A percentile compares a stretch with the other conserved stretches of the same genome.
phyloP scores from a whole-genome alignment of 2,113 vertebrate species.

The Dicaeum eximium region DNA sequence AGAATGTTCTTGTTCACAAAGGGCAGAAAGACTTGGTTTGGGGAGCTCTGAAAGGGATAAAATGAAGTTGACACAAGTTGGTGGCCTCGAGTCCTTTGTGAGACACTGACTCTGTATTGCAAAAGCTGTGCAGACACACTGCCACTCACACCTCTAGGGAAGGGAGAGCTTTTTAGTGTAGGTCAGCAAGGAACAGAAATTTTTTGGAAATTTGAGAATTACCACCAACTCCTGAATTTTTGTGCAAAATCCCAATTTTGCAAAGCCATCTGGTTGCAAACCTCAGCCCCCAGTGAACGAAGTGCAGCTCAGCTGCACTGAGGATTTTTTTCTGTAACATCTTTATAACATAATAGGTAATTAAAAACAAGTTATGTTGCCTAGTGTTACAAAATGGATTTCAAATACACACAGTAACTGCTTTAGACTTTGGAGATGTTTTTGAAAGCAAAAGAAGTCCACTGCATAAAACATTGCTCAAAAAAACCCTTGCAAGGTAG shows the following conservation, averaged over 20 bases:
- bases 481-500: background rate
- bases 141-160: too few relatives aligned
- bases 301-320: background rate
- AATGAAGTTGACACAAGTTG: background rate
- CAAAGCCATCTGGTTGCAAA: background rate
- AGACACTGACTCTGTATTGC: background rate
- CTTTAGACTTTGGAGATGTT: background rate
- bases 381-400: background rate
- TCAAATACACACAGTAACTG: background rate
- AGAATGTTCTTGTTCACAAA: background rate
- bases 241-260: background rate
- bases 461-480: background rate
- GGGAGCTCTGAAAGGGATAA: background rate
- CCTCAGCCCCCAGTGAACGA: background rate
- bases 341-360: background rate
- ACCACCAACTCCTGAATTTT: background rate
- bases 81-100: rapidly evolving
- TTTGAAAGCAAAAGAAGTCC: background rate
- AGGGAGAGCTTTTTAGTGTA: background rate
- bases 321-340: background rate
- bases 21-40: background rate
- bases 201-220: background rate
- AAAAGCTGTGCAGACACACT: background rate
- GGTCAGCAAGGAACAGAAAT: background rate
- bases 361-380: background rate